Conservation (phyloP, 2,797 vertebrate genomes). For the Mus caroli region DNA sequence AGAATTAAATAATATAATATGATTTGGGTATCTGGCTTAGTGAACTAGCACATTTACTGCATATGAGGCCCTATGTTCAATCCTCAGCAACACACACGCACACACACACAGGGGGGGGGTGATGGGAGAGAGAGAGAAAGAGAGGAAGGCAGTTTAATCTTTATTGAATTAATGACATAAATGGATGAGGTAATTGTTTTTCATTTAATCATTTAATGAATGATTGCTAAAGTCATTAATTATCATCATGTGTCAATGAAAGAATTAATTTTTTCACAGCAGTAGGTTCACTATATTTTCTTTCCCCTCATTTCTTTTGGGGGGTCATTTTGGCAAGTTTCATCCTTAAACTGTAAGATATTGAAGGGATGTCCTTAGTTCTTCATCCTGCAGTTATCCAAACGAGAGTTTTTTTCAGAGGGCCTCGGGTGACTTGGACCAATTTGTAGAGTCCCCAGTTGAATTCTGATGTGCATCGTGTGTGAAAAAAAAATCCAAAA, state of each 20-base stretch:
- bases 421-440: constrained; percentile 1
- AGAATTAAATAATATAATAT: constrained; percentile 53
- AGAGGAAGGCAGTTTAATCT: not conserved
- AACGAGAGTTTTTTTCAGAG: constrained; percentile 65
- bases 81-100: not conserved
- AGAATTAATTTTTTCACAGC: constrained; percentile 10
- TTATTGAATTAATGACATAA: constrained; percentile 11
- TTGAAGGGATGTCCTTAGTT: constrained; percentile 25
- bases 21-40: not conserved
- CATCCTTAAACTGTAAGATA: not conserved
- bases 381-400: constrained; percentile 42
- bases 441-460: constrained; percentile 57
- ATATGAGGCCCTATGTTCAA: not conserved
- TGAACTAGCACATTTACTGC: not conserved
- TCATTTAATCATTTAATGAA: constrained; percentile 34
- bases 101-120: not conserved
- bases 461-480: constrained; percentile 54
- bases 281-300: not conserved
- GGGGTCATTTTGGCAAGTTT: not conserved
- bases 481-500: constrained; percentile 65
- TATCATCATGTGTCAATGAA: constrained; percentile 14
- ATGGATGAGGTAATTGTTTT: constrained; percentile 42
- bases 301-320: not conserved
- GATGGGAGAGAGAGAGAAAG: not conserved
- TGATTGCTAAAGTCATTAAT: constrained; percentile 4